Evolutionary conservation across 2,797 vertebrate species (phyloP), one percentile per base, ranked within the genome.

Genomic region (Rhodeus uyekii): DNA sequence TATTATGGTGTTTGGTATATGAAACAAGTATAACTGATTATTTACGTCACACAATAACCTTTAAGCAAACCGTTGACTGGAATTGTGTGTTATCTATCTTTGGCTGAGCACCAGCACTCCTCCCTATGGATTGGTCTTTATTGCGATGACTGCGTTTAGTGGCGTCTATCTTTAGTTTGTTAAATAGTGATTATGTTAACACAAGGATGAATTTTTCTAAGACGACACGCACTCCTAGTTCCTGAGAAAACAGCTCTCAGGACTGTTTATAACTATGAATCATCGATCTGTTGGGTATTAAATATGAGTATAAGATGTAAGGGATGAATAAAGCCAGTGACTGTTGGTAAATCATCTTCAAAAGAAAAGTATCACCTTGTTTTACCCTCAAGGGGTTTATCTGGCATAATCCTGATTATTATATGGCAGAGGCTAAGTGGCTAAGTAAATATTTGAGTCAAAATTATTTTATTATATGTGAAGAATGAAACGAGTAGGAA

Each of bases 161-260:
- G 36, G 38, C 38, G 6, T 80, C 38, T 44, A 69, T 69, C 24
- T 46, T 13, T 60, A 19, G 42, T 38, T 50, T 44, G 53, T 67
- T 67, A 65, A 67, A 65, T 38, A 78, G n/a, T 44, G 67, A 80
- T 60, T 69, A 71, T 71, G 38, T 60, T 69, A 68, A n/a, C 48
- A 68, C 24, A 55, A 58, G 64, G 18, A 79, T 44, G 2, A 14
- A 4, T 55, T 50, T 50, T 38, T 77, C 42, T 34, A 42, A 44
- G 38, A 34, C 12, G 3, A 10, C 65, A 68, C n/a, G 6, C 64
- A 42, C 14, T 42, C 36, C 48, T 5, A 67, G 42, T 38, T 78
- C 63, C 22, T 34, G 14, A 27, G 58, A 50, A 60, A 60, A 36
- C 38, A 38, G 39, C 8, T 14, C 12, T 48, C 27, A 48, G 10